Base-by-base conservation (phyloP, 2,888 invertebrate genomes). In the Brassicogethes aeneus region DNA sequence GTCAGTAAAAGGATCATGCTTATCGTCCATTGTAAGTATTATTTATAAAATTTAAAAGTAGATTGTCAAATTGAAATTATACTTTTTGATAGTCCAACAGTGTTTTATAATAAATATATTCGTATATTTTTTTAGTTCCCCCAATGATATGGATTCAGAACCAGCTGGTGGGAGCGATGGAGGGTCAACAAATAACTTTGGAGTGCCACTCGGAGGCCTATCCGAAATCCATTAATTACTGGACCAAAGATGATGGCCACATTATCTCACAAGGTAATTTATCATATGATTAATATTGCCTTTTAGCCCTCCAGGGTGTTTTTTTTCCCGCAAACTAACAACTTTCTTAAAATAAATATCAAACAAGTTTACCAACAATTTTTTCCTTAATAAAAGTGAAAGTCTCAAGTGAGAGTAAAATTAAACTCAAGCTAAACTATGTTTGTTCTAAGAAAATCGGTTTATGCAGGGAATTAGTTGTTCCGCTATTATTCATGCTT, bases 1-100 rank as follows among this genome's bases (percentile, higher is more conserved):
- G 86, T 90, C 52, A 89, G 89, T 76, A 90, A 90, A 67, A 71
- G 90, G 59, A 89, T 91, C 57, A 84, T 84, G 72, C 77, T 91
- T 38, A 84, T 85, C 37, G 85, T 87, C 13, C 84, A 87, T 64
- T 88, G 86, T 87, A 62, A 65, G 73, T 71, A 51, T 45, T 10
- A 23, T 23, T n/a, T n/a, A n/a, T n/a, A n/a, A n/a, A n/a, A n/a
- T n/a, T n/a, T n/a, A n/a, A n/a, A n/a, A n/a, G n/a, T n/a, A n/a
- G n/a, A n/a, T n/a, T n/a, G n/a, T n/a, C n/a, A n/a, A n/a, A n/a
- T n/a, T n/a, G n/a, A n/a, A n/a, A n/a, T n/a, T n/a, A n/a, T n/a
- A n/a, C n/a, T n/a, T n/a, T n/a, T n/a, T n/a, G n/a, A n/a, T n/a
- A n/a, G n/a, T n/a, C n/a, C n/a, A n/a, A n/a, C n/a, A n/a, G n/a